Evolutionary conservation across 2,113 vertebrate species (phyloP).

Genomic region (Amia ocellicauda): DNA sequence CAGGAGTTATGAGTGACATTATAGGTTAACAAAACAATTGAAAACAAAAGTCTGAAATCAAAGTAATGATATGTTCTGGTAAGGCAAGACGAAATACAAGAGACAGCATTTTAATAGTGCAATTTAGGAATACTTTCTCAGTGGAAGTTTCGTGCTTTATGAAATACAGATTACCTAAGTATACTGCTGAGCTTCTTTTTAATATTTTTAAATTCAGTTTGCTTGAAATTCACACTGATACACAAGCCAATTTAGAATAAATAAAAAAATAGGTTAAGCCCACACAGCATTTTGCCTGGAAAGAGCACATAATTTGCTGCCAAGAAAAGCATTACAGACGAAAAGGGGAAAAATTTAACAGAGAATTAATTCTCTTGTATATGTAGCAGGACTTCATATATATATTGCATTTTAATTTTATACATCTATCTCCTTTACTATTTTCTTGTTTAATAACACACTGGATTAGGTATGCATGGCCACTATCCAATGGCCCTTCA

Average conservation of each 20-base stretch:
- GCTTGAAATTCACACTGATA: constrained; percentile 29
- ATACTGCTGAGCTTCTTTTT: too few relatives aligned
- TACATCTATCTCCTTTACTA: too few relatives aligned
- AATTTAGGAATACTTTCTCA: neutral
- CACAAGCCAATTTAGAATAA: constrained; percentile 27
- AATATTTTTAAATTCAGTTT: too few relatives aligned
- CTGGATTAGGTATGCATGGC: too few relatives aligned
- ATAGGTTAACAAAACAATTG: constrained; percentile 38
- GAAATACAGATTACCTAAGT: constrained; percentile 10
- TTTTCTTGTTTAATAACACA: too few relatives aligned
- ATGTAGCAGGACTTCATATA: constrained; percentile 25
- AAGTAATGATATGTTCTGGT: neutral
- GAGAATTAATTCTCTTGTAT: constrained; percentile 24
- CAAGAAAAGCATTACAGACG: constrained; percentile 47
- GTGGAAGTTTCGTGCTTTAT: neutral
- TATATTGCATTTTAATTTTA: constrained; percentile 35
- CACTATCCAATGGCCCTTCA: too few relatives aligned
- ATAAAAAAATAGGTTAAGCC: constrained; percentile 35
- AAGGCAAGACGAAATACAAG: too few relatives aligned
- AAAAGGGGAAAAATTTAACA: constrained; percentile 42
- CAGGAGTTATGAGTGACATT: neutral
- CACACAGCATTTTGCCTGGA: constrained; percentile 41
- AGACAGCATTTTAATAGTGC: neutral
- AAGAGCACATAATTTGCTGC: constrained; percentile 38
- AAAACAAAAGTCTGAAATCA: constrained; percentile 8